Base-by-base conservation (phyloP, 1,140 invertebrate genomes). In the Papilio xuthus region DNA sequence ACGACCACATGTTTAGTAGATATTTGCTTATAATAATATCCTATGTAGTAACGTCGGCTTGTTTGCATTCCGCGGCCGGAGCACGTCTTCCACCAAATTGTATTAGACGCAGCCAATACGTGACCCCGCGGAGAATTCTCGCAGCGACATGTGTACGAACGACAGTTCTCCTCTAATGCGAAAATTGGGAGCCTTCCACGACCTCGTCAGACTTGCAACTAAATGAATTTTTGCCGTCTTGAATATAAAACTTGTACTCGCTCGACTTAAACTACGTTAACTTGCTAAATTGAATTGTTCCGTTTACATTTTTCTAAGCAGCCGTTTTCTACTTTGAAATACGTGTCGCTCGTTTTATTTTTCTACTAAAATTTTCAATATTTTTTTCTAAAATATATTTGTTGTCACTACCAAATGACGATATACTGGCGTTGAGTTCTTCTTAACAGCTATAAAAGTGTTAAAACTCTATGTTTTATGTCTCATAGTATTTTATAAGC, bases 91-190 rank as follows among this genome's bases (percentile, higher is more conserved):
- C 78, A 90, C 88, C 89, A 91, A 91, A 93, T 93, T 91, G 88
- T 93, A 92, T 93, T 93, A 92, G 89, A 89, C 84, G 89, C 85
- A 83, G 84, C 84, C 86, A 83, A 87, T 89, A 91, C 89, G 89
- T 91, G 89, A 92, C 89, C 88, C 84, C 84, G 82, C 76, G 83
- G 84, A 79, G 85, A 87, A 88, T 88, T 87, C 85, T 84, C 84
- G 82, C 85, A 85, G 79, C 85, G 82, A 85, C 85, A 85, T 88
- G 83, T 87, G 86, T 88, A 87, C 85, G 75, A 73, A 78, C 79
- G 81, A 72, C 82, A 81, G 84, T 85, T 81, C 79, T 81, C 81
- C 70, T 85, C 80, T 81, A 84, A 85, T 85, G 82, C 85, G 82
- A 86, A 89, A 87, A 88, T 89, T 89, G 81, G 82, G 82, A 79